Evolutionary conservation across 2,113 vertebrate species (phyloP), one percentile per base, ranked within the genome.

Genomic region (Calidris pygmaea): DNA sequence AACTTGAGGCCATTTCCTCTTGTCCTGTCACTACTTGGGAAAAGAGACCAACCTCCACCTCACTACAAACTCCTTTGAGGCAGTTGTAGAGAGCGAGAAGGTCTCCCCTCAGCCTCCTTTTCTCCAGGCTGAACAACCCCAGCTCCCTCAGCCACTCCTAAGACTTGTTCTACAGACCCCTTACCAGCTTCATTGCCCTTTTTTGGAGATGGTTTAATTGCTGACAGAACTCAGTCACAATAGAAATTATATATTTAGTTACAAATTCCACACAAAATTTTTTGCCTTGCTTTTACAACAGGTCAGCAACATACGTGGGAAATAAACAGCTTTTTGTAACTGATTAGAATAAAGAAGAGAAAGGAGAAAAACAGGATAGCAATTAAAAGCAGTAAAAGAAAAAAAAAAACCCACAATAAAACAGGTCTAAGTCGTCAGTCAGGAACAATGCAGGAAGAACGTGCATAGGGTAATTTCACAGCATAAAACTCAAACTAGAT

Each of bases 171-270:
- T 63, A 27, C 27, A 41, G 37, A 41, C 37, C 27, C 37, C 39
- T 65, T 37, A 41, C 18, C 37, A 65, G 62, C 27, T 41, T 65
- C 13, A 5, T 29, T 65, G 62, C 37, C 62, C 37, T 41, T 30
- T 41, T 65, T 20, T 65, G 62, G 62, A 13, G 27, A 41, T 30
- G 12, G 22, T 53, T 90, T 92, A 96, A 96, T 70, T 96, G 66
- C 34, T 58, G 94, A 85, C 82, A 94, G 89, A 95, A 78, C 86
- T 81, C 53, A 66, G 50, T 41, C 39, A 85, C 86, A 86, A 80
- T 37, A 74, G 74, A 81, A 92, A 74, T 90, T 86, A 96, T 92
- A 65, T 24, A 58, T 30, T 89, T 78, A 78, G 35, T 48, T 60
- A 72, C 52, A 37, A 75, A 68, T 19, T 21, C n/a, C 9, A 47